Percentiles rank a stretch among this genome's conserved stretches.
These are phyloP conservation scores for Hermaeophaga mercurialis DNA, from an alignment of 2,888 invertebrate species.

Conservation along the genomic window DNA sequence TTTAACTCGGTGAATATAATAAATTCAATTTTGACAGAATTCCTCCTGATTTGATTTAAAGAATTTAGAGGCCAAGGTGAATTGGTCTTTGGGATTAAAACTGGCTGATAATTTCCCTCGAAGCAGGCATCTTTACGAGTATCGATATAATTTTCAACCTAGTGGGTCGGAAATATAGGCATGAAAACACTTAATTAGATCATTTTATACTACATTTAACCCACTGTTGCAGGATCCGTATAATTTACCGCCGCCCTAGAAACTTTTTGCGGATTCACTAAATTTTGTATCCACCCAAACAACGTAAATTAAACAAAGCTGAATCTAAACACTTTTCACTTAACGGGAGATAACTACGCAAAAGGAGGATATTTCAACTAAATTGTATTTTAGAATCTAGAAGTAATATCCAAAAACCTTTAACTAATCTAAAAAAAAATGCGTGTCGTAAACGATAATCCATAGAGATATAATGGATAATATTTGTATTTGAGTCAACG, in stretches of 20 bases:
- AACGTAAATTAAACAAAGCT: conserved; percentile 8
- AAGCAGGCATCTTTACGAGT: neutral
- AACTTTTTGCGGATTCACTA: conserved; percentile 12
- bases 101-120: conserved; percentile 5
- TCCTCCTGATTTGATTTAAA: no score
- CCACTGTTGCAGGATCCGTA: conserved; percentile 6
- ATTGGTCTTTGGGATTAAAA: conserved; percentile 1
- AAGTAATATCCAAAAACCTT: no score
- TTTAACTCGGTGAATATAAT: no score
- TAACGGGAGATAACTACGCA: no score
- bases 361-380: no score
- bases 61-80: neutral
- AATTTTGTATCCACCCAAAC: conserved; percentile 8
- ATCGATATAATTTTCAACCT: conserved; percentile 22
- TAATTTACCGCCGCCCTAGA: conserved; percentile 7
- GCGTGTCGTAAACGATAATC: no score
- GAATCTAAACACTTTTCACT: neutral
- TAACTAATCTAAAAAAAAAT: no score
- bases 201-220: conserved; percentile 19
- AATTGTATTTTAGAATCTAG: no score
- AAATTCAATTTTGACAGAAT: no score
- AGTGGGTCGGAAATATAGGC: conserved; percentile 18
- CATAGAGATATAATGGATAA: no score
- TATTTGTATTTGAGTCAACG: no score
- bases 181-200: conserved; percentile 24